A percentile compares a stretch with the other conserved stretches of the same genome.
These are phyloP conservation scores for Proterorhinus semilunaris DNA, from an alignment of 2,113 vertebrate genomes.

Conservation along the genomic window DNA sequence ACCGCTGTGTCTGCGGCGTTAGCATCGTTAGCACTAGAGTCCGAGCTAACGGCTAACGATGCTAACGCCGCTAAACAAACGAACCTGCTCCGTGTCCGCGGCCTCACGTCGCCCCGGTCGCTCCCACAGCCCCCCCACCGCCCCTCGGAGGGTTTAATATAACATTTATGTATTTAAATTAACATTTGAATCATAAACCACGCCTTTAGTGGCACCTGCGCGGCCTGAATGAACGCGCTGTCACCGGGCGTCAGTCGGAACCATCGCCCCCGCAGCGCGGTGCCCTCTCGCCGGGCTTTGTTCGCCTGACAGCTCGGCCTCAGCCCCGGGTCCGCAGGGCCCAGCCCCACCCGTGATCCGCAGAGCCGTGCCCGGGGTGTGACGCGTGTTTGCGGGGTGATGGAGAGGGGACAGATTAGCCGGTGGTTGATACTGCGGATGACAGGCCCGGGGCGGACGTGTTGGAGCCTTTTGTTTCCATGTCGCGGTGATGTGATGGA, in stretches of 20 bases:
- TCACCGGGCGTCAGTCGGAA: background rate
- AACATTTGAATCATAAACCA: background rate
- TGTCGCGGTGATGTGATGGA: no score
- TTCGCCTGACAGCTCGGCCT: background rate
- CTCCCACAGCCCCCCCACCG: background rate
- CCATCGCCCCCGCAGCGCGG: background rate
- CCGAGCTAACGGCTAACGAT: background rate
- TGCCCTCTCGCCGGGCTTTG: background rate
- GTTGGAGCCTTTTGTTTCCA: no score
- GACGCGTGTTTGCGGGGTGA: background rate
- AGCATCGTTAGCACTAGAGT: conserved; percentile 1
- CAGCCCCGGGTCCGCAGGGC: background rate
- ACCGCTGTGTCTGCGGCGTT: background rate
- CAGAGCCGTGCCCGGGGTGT: no score
- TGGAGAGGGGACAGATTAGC: no score
- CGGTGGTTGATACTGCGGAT: no score
- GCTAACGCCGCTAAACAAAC: background rate
- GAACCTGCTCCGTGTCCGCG: background rate
- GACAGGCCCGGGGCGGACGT: no score
- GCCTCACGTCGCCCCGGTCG: background rate
- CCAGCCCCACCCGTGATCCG: no score
- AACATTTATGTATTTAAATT: no score
- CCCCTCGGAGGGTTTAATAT: background rate
- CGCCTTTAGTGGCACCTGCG: background rate
- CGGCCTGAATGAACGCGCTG: background rate